Evolutionary conservation across 2,113 vertebrate species (phyloP), one percentile per base, ranked within the genome.

Genomic region (Todiramphus chloris): DNA sequence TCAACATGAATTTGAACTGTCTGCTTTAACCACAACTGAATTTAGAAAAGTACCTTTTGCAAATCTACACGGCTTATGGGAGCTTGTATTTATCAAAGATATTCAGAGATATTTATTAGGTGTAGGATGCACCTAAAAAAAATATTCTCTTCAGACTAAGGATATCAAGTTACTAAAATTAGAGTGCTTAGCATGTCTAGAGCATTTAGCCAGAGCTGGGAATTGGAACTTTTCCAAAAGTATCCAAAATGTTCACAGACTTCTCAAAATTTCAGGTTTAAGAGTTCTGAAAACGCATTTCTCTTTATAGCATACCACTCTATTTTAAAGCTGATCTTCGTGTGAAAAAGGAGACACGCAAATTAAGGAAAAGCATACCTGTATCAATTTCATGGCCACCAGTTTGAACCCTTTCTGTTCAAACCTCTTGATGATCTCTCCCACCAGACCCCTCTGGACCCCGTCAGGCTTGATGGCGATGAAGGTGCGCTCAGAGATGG

Each of bases 391-490:
- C 98, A 99, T 97, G 70, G 95, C 99, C 9, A 98, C 98, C 10
- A 99, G 98, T 90, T 98, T 98, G 98, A 99, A 99, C 21, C 99
- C 98, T 55, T 99, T 99, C 55, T 50, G 89, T 67, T 99, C 98
- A 1, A 99, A 99, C n/a, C 98, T 96, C 84, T 98, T 98, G 97
- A 99, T 98, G 97, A 99, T 98, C 17, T 99, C 98, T 37, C 98
- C 99, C 15, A 99, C 95, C 20, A 99, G 97, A 24, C 98, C 97
- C 30, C 99, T 97, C 98, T 99, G 99, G 70, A 99, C 99, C 1
- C 99, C 99, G 4, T 99, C 99, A 0, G 99, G 99, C 85, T 99
- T 99, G 98, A 99, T 98, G 78, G 99, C 99, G 4, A 99, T 98
- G 95, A 99, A 99, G 2, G 99, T 99, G 28, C 98, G 98, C 60